Evolutionary conservation across 2,888 invertebrate species (phyloP).

Genomic region (Calameuta pallipes): DNA sequence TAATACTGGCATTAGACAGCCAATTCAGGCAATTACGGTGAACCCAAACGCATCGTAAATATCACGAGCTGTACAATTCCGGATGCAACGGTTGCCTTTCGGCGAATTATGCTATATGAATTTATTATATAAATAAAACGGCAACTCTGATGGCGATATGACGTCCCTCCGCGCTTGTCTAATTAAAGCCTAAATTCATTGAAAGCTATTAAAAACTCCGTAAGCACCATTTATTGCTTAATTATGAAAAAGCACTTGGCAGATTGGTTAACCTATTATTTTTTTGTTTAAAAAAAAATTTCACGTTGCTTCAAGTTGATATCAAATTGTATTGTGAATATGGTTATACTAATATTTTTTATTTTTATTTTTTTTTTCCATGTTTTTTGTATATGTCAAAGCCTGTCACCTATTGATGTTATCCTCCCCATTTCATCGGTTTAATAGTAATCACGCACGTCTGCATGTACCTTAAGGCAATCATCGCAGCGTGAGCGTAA

Average conservation of each 20-base stretch:
- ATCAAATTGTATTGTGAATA: background rate
- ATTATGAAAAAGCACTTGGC: background rate
- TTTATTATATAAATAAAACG: conserved; percentile 11
- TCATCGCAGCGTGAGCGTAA: background rate
- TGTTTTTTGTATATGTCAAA: background rate
- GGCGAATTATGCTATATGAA: conserved; percentile 10
- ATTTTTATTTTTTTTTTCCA: background rate
- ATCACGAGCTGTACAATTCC: conserved; percentile 15
- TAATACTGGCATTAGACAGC: conserved; percentile 42
- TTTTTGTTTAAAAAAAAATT: background rate
- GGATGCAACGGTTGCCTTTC: background rate
- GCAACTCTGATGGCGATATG: background rate
- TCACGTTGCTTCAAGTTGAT: background rate
- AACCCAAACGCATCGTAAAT: conserved; percentile 35
- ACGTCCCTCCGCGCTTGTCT: background rate
- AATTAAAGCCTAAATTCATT: background rate
- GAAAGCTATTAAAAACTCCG: background rate
- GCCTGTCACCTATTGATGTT: background rate
- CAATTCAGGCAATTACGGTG: conserved; percentile 39
- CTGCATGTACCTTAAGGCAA: background rate
- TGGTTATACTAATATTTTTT: background rate
- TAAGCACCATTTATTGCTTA: background rate
- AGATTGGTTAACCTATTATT: background rate
- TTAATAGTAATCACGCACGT: background rate
- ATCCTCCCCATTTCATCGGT: background rate